Conservation (phyloP, 1,140 invertebrate genomes). For the Triops cancriformis region DNA sequence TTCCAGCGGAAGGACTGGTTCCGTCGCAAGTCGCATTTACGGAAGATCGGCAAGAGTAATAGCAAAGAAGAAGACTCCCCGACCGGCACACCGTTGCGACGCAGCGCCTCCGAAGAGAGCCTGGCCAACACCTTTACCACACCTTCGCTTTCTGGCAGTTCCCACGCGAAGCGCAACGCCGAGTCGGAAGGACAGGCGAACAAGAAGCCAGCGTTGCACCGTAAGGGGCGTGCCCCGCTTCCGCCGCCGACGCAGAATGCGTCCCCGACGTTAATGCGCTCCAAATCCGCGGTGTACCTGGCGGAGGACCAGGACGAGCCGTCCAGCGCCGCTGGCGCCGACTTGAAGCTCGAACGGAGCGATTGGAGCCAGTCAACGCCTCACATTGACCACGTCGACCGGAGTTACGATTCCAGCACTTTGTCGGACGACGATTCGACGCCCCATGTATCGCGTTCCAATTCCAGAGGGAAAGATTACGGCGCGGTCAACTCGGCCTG, state of each 20-base stretch:
- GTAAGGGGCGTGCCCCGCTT: conserved; percentile 34
- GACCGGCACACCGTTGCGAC: conserved; percentile 31
- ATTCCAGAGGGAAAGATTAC: conserved; percentile 44
- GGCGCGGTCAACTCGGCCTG: conserved; percentile 29
- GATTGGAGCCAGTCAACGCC: conserved; percentile 37
- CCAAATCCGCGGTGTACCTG: conserved; percentile 13
- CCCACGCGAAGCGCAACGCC: not conserved
- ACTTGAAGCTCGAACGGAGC: not conserved
- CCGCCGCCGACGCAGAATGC: conserved; percentile 30
- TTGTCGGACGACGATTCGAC: conserved; percentile 47
- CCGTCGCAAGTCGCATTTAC: conserved; percentile 41
- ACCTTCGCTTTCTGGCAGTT: conserved; percentile 29
- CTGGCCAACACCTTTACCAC: conserved; percentile 27
- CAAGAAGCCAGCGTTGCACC: conserved; percentile 32
- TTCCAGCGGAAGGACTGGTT: conserved; percentile 52
- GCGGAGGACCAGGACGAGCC: not conserved
- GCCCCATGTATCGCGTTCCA: conserved; percentile 45
- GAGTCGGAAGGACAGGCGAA: conserved; percentile 16
- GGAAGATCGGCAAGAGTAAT: conserved; percentile 30
- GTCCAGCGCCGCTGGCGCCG: not conserved
- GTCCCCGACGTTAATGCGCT: conserved; percentile 22
- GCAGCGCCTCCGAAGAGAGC: conserved; percentile 43
- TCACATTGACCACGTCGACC: conserved; percentile 38
- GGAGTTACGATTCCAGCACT: conserved; percentile 44
- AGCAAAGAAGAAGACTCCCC: conserved; percentile 30